A percentile compares a stretch with the other conserved stretches of the same genome.
These are phyloP conservation scores for Platycheirus rosarum DNA, from an alignment of 2,888 invertebrate genomes.

Conservation along the genomic window DNA sequence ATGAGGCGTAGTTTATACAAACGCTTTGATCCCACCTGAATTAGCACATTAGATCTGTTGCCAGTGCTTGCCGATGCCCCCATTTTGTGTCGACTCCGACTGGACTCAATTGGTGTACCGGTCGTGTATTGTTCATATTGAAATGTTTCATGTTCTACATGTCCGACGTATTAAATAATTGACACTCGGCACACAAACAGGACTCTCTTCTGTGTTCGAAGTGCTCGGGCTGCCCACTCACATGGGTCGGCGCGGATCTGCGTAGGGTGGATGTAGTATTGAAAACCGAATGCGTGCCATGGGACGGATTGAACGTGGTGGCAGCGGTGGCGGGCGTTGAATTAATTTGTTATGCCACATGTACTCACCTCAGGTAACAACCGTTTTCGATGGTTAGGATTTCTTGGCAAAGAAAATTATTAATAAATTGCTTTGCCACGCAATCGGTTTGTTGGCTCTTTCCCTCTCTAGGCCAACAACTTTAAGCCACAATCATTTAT, in stretches of 20 bases:
- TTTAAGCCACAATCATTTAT: conserved; percentile 45
- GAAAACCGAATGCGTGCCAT: conserved; percentile 6
- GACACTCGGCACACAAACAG: conserved; percentile 46
- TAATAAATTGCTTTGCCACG: conserved; percentile 55
- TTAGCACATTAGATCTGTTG: conserved; percentile 59
- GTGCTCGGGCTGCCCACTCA: neutral
- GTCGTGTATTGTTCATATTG: conserved; percentile 41
- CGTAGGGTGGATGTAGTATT: no score
- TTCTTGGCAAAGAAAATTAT: conserved; percentile 43
- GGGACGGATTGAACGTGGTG: neutral
- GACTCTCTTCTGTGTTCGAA: neutral
- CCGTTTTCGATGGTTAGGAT: conserved; percentile 42
- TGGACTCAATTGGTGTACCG: neutral
- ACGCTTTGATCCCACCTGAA: conserved; percentile 65
- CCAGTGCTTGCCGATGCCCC: conserved; percentile 21
- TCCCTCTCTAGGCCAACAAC: no score
- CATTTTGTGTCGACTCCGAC: conserved; percentile 39
- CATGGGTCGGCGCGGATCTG: no score
- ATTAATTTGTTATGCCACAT: conserved; percentile 62
- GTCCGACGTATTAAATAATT: conserved; percentile 64
- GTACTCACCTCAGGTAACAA: conserved; percentile 56
- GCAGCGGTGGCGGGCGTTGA: conserved; percentile 7
- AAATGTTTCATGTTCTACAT: conserved; percentile 64
- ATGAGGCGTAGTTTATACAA: conserved; percentile 44
- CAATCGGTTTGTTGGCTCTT: conserved; percentile 13